Percentiles rank a stretch among this genome's conserved stretches.
phyloP scores from a whole-genome alignment of 2,888 invertebrate genomes.

The Hypomecis atomaria region DNA sequence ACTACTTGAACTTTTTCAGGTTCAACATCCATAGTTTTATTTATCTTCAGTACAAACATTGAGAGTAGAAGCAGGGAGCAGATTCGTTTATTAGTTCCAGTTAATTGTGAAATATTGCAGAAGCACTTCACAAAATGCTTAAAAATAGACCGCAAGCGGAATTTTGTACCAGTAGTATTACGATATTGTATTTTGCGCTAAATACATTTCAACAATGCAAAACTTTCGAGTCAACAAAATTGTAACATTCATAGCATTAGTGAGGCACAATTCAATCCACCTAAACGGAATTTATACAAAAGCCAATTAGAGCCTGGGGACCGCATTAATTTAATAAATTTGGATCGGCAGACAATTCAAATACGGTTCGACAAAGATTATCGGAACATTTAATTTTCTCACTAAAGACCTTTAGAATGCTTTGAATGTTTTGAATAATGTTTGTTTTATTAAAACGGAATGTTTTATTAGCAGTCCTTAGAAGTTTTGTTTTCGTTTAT shows the following conservation, averaged over 20 bases:
- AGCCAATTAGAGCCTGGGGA: constrained; percentile 58
- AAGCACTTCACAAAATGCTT: constrained; percentile 5
- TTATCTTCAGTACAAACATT: constrained; percentile 22
- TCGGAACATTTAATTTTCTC: constrained; percentile 50
- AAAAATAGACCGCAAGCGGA: neutral
- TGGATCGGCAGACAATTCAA: constrained; percentile 53
- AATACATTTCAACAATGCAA: neutral
- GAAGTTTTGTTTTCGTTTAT: neutral
- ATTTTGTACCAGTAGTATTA: constrained; percentile 32
- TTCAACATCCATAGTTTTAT: no score
- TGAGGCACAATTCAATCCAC: constrained; percentile 50
- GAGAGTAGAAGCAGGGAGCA: constrained; percentile 26
- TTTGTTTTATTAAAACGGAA: constrained; percentile 3
- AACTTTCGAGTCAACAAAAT: neutral
- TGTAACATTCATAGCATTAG: constrained; percentile 44
- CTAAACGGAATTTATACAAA: constrained; percentile 58
- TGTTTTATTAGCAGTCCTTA: no score
- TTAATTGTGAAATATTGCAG: constrained; percentile 25
- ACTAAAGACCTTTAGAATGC: constrained; percentile 46
- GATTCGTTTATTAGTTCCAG: constrained; percentile 30
- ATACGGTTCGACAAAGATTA: constrained; percentile 50
- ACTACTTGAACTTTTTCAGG: no score
- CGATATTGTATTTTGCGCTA: constrained; percentile 3
- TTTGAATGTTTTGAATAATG: constrained; percentile 13
- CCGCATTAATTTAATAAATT: constrained; percentile 60